Conservation (phyloP, 2,113 vertebrate species). For the Sturnira hondurensis region DNA sequence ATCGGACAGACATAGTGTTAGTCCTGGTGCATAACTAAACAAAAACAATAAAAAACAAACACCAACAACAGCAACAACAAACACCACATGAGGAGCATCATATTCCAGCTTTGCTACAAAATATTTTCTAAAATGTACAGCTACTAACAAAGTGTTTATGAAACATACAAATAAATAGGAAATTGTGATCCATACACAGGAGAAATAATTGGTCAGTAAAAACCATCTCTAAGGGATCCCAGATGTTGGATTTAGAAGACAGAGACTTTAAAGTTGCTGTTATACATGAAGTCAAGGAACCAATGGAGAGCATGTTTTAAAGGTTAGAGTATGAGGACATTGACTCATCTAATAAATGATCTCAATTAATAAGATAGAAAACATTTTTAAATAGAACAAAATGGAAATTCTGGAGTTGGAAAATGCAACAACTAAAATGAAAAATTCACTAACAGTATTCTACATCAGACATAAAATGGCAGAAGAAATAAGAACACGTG, state of each 20-base stretch:
- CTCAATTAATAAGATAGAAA: neutral
- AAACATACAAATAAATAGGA: neutral
- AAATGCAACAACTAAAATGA: neutral
- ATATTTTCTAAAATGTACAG: neutral
- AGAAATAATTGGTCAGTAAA: neutral
- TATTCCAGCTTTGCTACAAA: neutral
- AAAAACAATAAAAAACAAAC: neutral
- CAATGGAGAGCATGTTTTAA: neutral
- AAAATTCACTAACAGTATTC: neutral
- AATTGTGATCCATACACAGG: neutral
- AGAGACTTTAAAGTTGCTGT: neutral
- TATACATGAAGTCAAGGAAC: neutral
- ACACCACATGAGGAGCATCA: neutral
- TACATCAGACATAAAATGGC: neutral
- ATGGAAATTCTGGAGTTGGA: neutral
- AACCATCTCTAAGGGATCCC: neutral
- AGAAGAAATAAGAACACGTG: neutral
- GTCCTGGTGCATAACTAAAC: too few relatives aligned
- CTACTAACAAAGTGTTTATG: neutral
- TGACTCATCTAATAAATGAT: neutral
- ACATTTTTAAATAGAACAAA: neutral
- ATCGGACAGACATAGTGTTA: neutral
- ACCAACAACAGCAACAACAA: neutral
- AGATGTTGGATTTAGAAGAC: neutral
- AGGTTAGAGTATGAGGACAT: neutral